Percentiles rank a stretch among this genome's conserved stretches.
These are phyloP conservation scores for Neodiprion pinetum DNA, from an alignment of 1,140 invertebrate species.

Conservation along the genomic window DNA sequence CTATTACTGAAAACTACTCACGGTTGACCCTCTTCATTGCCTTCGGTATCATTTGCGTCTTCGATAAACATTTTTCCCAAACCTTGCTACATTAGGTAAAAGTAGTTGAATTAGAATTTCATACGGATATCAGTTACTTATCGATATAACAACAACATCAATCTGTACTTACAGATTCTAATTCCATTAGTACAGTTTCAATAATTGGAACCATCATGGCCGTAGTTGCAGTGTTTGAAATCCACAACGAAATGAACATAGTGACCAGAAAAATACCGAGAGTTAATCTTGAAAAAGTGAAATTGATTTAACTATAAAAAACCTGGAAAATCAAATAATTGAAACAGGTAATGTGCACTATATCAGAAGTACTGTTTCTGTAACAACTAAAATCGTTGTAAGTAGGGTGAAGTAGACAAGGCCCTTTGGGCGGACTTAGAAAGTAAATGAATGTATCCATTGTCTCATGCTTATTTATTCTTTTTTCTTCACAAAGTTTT, in stretches of 20 bases:
- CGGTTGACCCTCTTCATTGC: constrained; percentile 56
- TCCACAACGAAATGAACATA: constrained; percentile 71
- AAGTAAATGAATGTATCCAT: too few species aligned
- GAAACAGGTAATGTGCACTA: not conserved
- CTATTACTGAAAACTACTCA: constrained; percentile 43
- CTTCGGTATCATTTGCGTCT: constrained; percentile 52
- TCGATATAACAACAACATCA: not conserved
- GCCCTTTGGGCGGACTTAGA: too few species aligned
- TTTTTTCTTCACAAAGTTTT: too few species aligned
- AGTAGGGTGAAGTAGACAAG: too few species aligned
- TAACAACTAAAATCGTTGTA: not conserved
- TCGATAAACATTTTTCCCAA: constrained; percentile 68
- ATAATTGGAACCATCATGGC: constrained; percentile 72
- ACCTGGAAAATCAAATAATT: constrained; percentile 19
- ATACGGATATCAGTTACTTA: not conserved
- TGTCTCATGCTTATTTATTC: too few species aligned
- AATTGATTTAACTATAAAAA: not conserved
- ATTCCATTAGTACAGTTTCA: constrained; percentile 62
- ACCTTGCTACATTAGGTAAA: constrained; percentile 61
- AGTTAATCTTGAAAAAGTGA: constrained; percentile 44
- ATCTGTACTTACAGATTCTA: constrained; percentile 55
- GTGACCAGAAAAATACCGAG: constrained; percentile 68
- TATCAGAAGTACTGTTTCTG: not conserved
- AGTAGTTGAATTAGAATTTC: not conserved
- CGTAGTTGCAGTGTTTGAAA: constrained; percentile 69